phyloP scores from a whole-genome alignment of 2,888 invertebrate genomes.

The Phlogophora meticulosa region DNA sequence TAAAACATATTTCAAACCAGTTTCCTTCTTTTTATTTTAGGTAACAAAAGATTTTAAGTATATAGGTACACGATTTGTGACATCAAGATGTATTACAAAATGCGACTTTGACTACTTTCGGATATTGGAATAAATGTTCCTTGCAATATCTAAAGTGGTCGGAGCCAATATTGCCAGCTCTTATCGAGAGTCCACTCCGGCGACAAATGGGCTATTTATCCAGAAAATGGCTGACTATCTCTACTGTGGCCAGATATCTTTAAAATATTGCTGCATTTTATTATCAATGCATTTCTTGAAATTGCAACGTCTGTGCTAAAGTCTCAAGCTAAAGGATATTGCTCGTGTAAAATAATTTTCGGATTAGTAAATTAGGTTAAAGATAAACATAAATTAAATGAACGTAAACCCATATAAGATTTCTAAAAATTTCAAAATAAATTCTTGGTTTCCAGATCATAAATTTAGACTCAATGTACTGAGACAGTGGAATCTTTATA shows the following conservation, averaged over 20 bases:
- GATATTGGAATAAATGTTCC: slow-evolving; percentile 37
- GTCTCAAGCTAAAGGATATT: no score
- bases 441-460: no score
- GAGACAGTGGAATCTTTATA: no score
- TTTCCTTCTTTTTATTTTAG: no score
- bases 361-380: no score
- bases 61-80: background rate
- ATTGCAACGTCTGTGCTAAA: background rate
- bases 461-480: no score
- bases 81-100: slow-evolving; percentile 23
- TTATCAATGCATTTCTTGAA: slow-evolving; percentile 7
- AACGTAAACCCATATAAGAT: no score
- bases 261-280: slow-evolving; percentile 27
- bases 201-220: slow-evolving; percentile 49
- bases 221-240: slow-evolving; percentile 25
- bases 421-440: no score
- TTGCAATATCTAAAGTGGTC: slow-evolving; percentile 52
- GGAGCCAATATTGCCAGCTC: slow-evolving; percentile 22
- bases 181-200: slow-evolving; percentile 40
- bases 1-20: no score
- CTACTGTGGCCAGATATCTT: slow-evolving; percentile 15
- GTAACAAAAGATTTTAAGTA: no score
- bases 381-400: no score
- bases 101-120: slow-evolving; percentile 1
- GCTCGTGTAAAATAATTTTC: no score